Base-by-base conservation (phyloP, 2,888 invertebrate genomes). In the Gymnocheta viridis region DNA sequence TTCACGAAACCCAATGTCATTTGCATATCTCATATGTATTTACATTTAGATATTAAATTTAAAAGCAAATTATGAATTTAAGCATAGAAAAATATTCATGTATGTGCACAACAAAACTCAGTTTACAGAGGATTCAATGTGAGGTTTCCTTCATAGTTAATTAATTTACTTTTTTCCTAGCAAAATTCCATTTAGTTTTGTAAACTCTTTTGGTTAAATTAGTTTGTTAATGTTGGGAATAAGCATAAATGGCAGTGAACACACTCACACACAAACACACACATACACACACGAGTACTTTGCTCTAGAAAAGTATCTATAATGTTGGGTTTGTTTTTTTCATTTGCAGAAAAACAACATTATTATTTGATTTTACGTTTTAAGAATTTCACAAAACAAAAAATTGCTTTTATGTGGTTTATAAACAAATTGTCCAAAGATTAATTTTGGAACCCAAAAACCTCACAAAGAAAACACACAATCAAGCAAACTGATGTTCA, bases 371-470 rank as follows among this genome's bases (percentile, higher is more conserved):
- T 56, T 64, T 64, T 35, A 44, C 35, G 54, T 66, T 73, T 73
- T 24, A 73, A 73, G 62, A 67, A 78, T 79, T 72, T 72, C 58
- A 19, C 32, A 74, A 69, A 78, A 73, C 73, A 73, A 78, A 69
- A 62, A 67, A 82, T 69, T 82, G 78, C 78, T 82, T 82, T 82
- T 79, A 69, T 82, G 78, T 79, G 82, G 82, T 79, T 82, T 74
- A 78, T 56, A 78, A 79, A 62, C 82, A 82, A 82, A 82, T 82
- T 74, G 73, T 82, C 73, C 78, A 64, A 69, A 74, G 73, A 82
- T 82, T 82, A 82, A 79, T 78, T 82, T 82, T 54, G 78, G 44
- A 62, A 78, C 67, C 82, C 58, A 49, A 73, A 76, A 74, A 69
- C 78, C 60, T 64, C 69, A 67, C 27, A 79, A 74, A 64, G 73